Evolutionary conservation across 1,140 invertebrate genomes (phyloP), one percentile per base, ranked within the genome.

Genomic region (Manduca sexta): DNA sequence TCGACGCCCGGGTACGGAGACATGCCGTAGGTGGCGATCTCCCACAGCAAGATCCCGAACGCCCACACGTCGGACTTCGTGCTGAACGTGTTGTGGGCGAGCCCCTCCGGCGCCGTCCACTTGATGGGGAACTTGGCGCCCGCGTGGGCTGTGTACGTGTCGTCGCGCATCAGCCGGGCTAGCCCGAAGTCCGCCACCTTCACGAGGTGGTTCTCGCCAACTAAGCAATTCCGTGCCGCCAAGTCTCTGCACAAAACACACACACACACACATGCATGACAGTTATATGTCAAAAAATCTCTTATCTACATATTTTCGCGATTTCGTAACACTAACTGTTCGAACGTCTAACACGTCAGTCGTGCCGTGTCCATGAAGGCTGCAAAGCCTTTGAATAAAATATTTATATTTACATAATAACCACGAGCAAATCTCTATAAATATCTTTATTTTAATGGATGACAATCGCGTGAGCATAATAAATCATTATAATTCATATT

Each of bases 41-140:
- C 98, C 98, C 98, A 99, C 4, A 99, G 86, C 34, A 99, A 88
- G 45, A 99, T 96, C 34, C 98, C 98, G 88, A 99, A 99, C 13
- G 97, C 97, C 97, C 95, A 96, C 2, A 96, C 95, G 84, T 96
- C 95, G 48, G 94, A 96, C 89, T 98, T 99, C 21, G 97, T 99
- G 56, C 96, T 98, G 87, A 99, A 99, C 79, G 97, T 97, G 86
- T 99, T 99, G 83, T 98, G 99, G 5, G 98, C 98, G 59, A 99
- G 88, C 34, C 98, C 98, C 87, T 99, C 98, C 2, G 98, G 98
- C 26, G 98, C 97, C 2, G 98, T 99, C 98, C 98, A 99, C 85
- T 99, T 99, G 69, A 99, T 99, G 26, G 98, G 98, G 87, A 99
- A 99, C 88, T 99, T 99, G 48, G 97, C 97, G 35, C 98, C 97